Conservation (phyloP, 1,140 invertebrate species). For the Euwallacea similis region DNA sequence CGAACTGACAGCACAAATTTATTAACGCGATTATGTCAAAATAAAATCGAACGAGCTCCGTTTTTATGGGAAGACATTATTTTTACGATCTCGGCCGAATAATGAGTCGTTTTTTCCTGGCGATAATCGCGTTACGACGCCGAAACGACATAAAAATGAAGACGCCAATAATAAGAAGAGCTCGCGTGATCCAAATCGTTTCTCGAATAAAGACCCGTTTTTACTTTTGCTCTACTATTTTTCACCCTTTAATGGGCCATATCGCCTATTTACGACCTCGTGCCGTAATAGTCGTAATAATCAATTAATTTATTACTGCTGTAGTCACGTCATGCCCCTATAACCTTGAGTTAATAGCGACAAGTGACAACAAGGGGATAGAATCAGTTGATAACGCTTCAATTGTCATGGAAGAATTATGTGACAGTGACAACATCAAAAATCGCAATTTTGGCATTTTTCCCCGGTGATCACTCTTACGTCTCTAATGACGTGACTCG, state of each 20-base stretch:
- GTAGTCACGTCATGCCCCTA: too few species aligned
- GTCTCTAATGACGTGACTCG: too few species aligned
- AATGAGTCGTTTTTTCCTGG: constrained; percentile 25
- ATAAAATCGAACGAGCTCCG: constrained; percentile 31
- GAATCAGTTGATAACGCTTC: too few species aligned
- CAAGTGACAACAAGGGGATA: too few species aligned
- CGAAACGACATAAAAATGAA: constrained; percentile 26
- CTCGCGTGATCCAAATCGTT: constrained; percentile 30
- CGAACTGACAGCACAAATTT: constrained; percentile 31
- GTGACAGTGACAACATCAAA: too few species aligned
- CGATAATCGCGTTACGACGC: constrained; percentile 30
- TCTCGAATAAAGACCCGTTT: constrained; percentile 20
- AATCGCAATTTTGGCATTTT: too few species aligned
- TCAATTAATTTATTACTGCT: constrained; percentile 11
- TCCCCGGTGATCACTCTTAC: too few species aligned
- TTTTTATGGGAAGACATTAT: constrained; percentile 23
- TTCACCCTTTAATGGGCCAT: constrained; percentile 23
- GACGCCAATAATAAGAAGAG: constrained; percentile 27
- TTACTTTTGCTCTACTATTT: constrained; percentile 24
- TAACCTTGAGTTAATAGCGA: too few species aligned
- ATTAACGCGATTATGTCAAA: constrained; percentile 34
- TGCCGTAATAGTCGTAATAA: constrained; percentile 13
- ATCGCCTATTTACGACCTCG: constrained; percentile 17
- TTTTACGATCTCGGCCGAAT: constrained; percentile 25
- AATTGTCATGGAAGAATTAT: too few species aligned